These are phyloP conservation scores for Charadrius vociferus DNA, from an alignment of 2,113 vertebrate genomes.

Conservation along the genomic window DNA sequence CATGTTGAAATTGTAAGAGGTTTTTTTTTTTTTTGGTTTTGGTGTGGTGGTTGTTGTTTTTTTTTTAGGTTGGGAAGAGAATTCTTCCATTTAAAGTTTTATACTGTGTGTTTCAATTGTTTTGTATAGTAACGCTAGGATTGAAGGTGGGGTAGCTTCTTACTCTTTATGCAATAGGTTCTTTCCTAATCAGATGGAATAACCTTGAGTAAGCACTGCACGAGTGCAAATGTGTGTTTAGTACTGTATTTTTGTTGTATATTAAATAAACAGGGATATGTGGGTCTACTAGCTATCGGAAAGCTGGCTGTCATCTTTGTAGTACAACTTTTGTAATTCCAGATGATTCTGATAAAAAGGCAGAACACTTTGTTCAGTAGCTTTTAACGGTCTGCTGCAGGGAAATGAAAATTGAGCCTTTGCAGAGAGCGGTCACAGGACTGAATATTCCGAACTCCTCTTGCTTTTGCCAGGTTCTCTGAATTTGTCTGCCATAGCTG, in stretches of 20 bases:
- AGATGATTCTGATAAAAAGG: conserved; percentile 8
- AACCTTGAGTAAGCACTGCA: neutral
- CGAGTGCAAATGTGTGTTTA: neutral
- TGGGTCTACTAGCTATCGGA: neutral
- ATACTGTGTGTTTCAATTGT: rapidly evolving
- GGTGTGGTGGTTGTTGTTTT: neutral
- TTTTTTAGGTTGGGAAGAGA: neutral
- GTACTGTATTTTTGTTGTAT: neutral
- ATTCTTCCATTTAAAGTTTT: neutral
- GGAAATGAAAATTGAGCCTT: neutral
- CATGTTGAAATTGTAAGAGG: neutral
- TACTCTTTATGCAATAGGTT: neutral
- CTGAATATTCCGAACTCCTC: neutral
- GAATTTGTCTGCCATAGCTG: neutral
- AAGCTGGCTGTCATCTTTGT: neutral
- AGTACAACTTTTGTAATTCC: neutral
- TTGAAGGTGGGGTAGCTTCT: neutral
- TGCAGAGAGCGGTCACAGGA: neutral
- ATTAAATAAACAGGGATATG: neutral
- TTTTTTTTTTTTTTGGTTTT: too few relatives aligned
- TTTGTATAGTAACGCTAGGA: neutral
- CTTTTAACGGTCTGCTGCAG: neutral
- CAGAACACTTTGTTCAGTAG: neutral
- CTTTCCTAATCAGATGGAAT: neutral
- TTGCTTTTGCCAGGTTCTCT: neutral